Percentiles rank a stretch among this genome's conserved stretches.
phyloP scores from a whole-genome alignment of 2,797 vertebrate genomes.

The Calcarius lapponicus region DNA sequence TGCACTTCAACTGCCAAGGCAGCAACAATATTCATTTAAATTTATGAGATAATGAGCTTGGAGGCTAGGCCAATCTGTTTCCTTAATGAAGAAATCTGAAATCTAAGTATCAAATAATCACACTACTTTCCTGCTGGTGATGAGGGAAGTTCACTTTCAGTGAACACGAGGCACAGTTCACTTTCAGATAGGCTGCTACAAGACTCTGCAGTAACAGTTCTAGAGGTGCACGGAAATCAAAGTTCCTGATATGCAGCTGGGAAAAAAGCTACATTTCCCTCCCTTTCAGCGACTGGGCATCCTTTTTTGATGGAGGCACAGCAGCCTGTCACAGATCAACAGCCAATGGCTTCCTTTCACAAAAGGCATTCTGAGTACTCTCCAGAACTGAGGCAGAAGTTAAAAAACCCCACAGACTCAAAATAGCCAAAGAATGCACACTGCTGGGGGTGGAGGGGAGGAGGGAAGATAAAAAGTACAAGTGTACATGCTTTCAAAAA shows the following conservation, averaged over 20 bases:
- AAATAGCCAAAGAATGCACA: neutral
- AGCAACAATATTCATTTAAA: neutral
- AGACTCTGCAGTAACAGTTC: neutral
- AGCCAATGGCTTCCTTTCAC: neutral
- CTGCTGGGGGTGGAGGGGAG: neutral
- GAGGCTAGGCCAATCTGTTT: neutral
- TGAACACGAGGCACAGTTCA: neutral
- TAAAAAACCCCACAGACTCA: neutral
- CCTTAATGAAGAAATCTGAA: neutral
- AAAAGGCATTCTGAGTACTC: neutral
- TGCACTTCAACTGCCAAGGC: neutral
- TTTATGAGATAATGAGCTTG: neutral
- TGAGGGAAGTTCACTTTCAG: neutral
- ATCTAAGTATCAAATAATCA: neutral
- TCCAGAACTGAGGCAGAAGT: neutral
- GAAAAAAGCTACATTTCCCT: neutral
- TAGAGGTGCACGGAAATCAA: neutral
- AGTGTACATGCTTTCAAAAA: neutral
- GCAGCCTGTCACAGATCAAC: neutral
- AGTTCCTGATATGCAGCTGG: neutral
- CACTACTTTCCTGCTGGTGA: neutral
- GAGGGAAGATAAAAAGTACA: neutral
- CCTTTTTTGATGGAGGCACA: neutral
- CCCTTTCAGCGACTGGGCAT: neutral
- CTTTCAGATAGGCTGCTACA: neutral